Conservation (phyloP, 23 tunicate species). For the Phallusia fumigata region DNA sequence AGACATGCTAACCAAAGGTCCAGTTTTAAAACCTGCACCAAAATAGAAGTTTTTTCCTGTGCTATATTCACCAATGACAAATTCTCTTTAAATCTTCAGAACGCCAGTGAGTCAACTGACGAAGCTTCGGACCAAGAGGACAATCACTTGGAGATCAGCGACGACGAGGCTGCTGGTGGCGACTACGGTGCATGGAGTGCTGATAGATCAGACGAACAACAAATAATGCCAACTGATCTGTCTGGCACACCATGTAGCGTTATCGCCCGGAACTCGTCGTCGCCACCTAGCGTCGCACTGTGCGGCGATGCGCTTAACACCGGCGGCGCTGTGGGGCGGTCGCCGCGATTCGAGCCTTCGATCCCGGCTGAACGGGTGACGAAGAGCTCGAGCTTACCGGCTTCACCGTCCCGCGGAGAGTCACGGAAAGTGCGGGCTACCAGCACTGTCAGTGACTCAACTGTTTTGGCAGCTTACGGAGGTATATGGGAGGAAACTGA, state of each 20-base stretch:
- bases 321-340: neutral
- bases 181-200: constrained; percentile 73
- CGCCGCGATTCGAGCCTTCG: neutral
- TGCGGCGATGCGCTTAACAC: neutral
- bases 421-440: neutral
- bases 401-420: neutral
- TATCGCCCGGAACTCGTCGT: neutral
- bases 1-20: too few species aligned
- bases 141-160: constrained; percentile 33
- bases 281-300: neutral
- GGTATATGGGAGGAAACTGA: too few species aligned
- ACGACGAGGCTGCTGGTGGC: constrained; percentile 51
- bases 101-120: neutral
- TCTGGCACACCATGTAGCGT: constrained; percentile 89
- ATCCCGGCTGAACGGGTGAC: neutral
- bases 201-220: constrained; percentile 72
- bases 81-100: neutral
- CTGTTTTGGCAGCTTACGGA: neutral
- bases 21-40: too few species aligned
- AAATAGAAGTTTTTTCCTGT: too few species aligned
- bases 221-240: constrained; percentile 55
- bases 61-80: too few species aligned
- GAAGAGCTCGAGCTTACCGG: neutral
- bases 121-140: constrained; percentile 26
- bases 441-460: neutral